phyloP scores from a whole-genome alignment of 2,797 vertebrate species.

The Serranus cabrilla region DNA sequence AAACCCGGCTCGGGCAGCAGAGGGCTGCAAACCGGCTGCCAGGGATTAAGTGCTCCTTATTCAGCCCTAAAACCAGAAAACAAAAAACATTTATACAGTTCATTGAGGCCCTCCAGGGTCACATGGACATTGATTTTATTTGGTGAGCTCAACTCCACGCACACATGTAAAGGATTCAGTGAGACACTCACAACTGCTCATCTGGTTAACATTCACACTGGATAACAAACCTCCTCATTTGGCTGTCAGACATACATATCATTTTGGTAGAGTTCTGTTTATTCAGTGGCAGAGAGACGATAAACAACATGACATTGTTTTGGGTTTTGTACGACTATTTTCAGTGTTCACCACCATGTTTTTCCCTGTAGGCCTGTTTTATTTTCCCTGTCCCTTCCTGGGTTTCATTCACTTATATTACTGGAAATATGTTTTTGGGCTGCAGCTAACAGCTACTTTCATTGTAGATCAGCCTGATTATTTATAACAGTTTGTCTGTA shows the following conservation, averaged over 20 bases:
- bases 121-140: constrained; percentile 34
- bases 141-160: constrained; percentile 18
- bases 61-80: constrained; percentile 16
- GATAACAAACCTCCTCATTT: constrained; percentile 58
- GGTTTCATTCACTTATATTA: constrained; percentile 6
- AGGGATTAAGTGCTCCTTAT: constrained; percentile 31
- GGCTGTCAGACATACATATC: constrained; percentile 52
- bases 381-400: constrained; percentile 16
- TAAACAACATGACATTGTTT: constrained; percentile 50
- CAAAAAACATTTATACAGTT: constrained; percentile 9
- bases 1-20: constrained; percentile 71
- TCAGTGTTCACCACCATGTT: constrained; percentile 43
- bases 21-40: constrained; percentile 28
- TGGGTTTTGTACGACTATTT: constrained; percentile 46
- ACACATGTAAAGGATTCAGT: constrained; percentile 18
- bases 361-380: constrained; percentile 24
- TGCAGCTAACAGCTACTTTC: background rate
- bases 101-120: constrained; percentile 19
- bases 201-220: constrained; percentile 53
- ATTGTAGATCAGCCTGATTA: background rate
- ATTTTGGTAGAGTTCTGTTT: constrained; percentile 58
- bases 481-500: background rate
- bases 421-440: background rate
- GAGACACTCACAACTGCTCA: constrained; percentile 22
- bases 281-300: constrained; percentile 41